phyloP scores from a whole-genome alignment of 37 sponge, comb jelly and placozoan genomes.

The Tethya wilhelma region DNA sequence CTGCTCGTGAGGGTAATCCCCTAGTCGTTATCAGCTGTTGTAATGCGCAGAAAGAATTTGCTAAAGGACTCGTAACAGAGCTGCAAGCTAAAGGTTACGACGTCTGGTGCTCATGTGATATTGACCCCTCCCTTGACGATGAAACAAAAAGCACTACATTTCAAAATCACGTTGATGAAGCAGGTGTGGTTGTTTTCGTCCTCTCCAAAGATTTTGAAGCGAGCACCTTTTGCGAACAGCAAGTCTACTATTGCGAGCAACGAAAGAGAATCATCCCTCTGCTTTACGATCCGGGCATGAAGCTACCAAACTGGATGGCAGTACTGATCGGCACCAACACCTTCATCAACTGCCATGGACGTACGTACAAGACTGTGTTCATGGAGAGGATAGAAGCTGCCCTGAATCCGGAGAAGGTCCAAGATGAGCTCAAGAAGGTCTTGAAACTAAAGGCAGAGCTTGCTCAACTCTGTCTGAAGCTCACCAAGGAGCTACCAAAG shows the following conservation, averaged over 20 bases:
- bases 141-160: conserved; percentile 23
- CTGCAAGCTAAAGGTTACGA: conserved; percentile 52
- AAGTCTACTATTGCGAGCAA: conserved; percentile 87
- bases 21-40: conserved; percentile 61
- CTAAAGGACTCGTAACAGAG: background rate
- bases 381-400: conserved; percentile 39
- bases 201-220: conserved; percentile 64
- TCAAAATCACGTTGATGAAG: conserved; percentile 62
- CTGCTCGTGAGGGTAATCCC: conserved; percentile 61
- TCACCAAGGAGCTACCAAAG: conserved; percentile 38
- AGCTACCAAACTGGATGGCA: conserved; percentile 76
- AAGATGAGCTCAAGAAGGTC: conserved; percentile 25
- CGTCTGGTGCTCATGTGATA: conserved; percentile 46
- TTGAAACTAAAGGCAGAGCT: conserved; percentile 33
- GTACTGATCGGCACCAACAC: conserved; percentile 78
- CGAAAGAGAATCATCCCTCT: conserved; percentile 78
- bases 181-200: conserved; percentile 72
- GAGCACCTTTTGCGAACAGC: conserved; percentile 53
- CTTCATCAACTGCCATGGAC: conserved; percentile 50
- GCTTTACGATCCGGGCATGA: conserved; percentile 42
- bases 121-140: background rate
- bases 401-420: conserved; percentile 43
- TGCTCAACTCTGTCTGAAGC: conserved; percentile 23
- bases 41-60: conserved; percentile 38
- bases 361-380: conserved; percentile 27